A percentile compares a stretch with the other conserved stretches of the same genome.
phyloP scores from a whole-genome alignment of 2,888 invertebrate species.

The Nymphalis urticae region DNA sequence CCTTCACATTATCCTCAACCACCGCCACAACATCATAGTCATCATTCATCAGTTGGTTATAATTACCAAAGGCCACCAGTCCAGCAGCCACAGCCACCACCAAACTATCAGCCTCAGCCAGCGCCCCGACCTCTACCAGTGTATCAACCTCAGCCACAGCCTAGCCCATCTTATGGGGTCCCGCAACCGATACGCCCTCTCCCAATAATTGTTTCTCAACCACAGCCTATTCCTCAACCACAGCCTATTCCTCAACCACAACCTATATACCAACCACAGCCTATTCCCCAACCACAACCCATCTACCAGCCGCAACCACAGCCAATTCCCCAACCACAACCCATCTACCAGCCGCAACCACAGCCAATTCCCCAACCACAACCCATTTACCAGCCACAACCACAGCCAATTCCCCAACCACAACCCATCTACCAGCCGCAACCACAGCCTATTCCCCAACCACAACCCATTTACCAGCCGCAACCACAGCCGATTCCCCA shows the following conservation, averaged over 20 bases:
- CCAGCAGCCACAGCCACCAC: constrained; percentile 32
- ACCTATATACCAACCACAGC: constrained; percentile 14
- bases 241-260: constrained; percentile 17
- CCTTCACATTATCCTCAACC: constrained; percentile 47
- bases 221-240: constrained; percentile 13
- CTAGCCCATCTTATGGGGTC: background rate
- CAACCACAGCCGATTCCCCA: constrained; percentile 32
- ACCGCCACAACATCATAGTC: constrained; percentile 11
- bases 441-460: constrained; percentile 31
- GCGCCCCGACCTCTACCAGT: constrained; percentile 41
- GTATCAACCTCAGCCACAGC: constrained; percentile 37
- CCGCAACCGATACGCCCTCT: no score
- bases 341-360: constrained; percentile 6
- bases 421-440: constrained; percentile 16
- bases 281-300: constrained; percentile 24
- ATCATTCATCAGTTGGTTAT: constrained; percentile 18
- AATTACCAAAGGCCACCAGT: constrained; percentile 28
- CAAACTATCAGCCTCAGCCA: constrained; percentile 36
- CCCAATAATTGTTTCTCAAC: constrained; percentile 15
- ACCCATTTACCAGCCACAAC: constrained; percentile 11
- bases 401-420: constrained; percentile 17
- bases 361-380: constrained; percentile 25
- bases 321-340: constrained; percentile 15
- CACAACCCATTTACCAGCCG: constrained; percentile 18
- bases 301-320: constrained; percentile 16